Evolutionary conservation across 2,797 vertebrate genomes (phyloP).

Genomic region (Melanogrammus aeglefinus): DNA sequence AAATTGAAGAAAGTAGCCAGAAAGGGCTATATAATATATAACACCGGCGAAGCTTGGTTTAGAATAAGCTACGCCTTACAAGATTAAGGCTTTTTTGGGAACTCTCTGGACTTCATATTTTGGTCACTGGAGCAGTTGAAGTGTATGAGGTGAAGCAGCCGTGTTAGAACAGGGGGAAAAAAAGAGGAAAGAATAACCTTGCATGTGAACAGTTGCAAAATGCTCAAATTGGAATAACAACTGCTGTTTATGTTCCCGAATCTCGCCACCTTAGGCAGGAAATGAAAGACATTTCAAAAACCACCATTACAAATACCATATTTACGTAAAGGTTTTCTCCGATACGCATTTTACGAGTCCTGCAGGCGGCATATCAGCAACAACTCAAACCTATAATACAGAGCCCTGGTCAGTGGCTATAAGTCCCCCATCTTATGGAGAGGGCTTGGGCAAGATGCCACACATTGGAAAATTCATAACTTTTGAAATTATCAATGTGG

Average conservation of each 20-base stretch:
- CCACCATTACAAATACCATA: neutral
- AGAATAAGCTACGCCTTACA: neutral
- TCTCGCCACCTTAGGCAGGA: neutral
- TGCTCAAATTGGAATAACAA: neutral
- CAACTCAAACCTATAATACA: neutral
- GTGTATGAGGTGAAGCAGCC: neutral
- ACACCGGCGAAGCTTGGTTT: neutral
- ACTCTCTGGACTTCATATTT: neutral
- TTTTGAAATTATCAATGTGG: neutral
- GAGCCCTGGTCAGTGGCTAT: neutral
- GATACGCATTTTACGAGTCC: neutral
- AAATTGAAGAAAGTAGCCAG: neutral
- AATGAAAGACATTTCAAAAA: neutral
- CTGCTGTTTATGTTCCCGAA: neutral
- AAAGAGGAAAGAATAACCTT: neutral
- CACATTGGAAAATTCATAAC: neutral
- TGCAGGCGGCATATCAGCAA: neutral
- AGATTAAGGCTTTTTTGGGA: neutral
- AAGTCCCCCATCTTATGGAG: neutral
- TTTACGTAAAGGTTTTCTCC: neutral
- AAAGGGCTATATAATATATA: neutral
- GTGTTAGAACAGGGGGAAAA: neutral
- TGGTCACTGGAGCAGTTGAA: neutral
- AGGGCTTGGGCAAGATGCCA: neutral
- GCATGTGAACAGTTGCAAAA: neutral